Base-by-base conservation (phyloP, 2,797 vertebrate species). In the Perdix hodgsoniae region DNA sequence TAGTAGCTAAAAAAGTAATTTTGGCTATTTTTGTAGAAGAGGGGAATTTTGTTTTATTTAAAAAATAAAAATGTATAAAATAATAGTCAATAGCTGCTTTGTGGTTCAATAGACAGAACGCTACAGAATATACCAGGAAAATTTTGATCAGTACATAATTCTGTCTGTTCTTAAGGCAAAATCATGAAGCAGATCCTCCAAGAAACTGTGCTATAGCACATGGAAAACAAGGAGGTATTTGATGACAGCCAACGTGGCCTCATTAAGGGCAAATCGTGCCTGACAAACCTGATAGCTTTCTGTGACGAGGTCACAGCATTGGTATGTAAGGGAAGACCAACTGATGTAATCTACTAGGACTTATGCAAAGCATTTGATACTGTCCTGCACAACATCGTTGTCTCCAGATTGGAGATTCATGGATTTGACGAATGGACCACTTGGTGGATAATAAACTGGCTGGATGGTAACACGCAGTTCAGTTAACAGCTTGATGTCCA, bases 1-100 rank as follows among this genome's bases (percentile, higher is more conserved):
- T 50, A 17, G 23, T 57, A 80, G 61, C 45, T 77, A 60, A 82
- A 70, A 72, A 81, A 83, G 15, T 69, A 50, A 81, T 78, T 75
- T 42, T 82, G 66, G 15, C 23, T 69, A 15, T 21, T 96, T 93
- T 49, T 64, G n/a, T 44, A 80, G 31, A 61, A 85, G 76, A 64
- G 52, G 6, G 1, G 31, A 21, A 14, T 1, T 83, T 86, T 39
- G 33, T 24, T 87, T 65, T 22, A 61, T n/a, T 77, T 69, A 5
- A 83, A 63, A 59, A 80, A 86, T 80, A 1, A 80, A 81, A 76
- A 90, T 57, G 26, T 83, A 45, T 63, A 42, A 76, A 93, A 71
- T 82, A 85, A 71, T 15, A 67, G 22, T 67, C 57, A 90, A 73
- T 90, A 64, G 71, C 56, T 82, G 52, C 81, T 88, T 91, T 95